Percentiles rank a stretch among this genome's conserved stretches.
These are phyloP conservation scores for Graptemys geographica DNA, from an alignment of 2,797 vertebrate species.

Conservation along the genomic window DNA sequence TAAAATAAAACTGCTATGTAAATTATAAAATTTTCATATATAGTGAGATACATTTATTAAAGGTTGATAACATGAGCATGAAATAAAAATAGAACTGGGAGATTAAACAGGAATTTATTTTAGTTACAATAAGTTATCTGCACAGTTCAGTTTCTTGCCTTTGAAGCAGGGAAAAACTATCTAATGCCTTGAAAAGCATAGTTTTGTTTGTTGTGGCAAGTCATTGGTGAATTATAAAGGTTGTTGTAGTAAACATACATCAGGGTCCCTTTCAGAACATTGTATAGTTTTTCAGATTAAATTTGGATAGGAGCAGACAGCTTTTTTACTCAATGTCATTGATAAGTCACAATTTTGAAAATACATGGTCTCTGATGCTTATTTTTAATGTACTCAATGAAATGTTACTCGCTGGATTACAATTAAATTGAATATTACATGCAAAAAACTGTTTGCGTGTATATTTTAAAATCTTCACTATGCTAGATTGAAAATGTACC, in stretches of 20 bases:
- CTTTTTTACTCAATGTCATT: background rate
- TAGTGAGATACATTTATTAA: background rate
- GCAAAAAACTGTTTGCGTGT: background rate
- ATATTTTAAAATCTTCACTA: background rate
- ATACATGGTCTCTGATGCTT: background rate
- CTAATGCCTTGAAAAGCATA: background rate
- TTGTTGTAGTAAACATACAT: constrained; percentile 1
- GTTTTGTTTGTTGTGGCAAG: background rate
- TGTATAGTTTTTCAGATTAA: background rate
- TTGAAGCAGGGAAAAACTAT: background rate
- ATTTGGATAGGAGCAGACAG: background rate
- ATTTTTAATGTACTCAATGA: background rate
- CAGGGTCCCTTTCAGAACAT: background rate
- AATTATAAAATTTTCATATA: background rate
- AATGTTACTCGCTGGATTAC: background rate
- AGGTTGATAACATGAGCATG: background rate
- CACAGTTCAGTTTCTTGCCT: background rate
- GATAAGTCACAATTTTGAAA: background rate
- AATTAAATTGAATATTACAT: background rate
- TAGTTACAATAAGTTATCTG: background rate
- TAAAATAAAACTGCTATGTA: background rate
- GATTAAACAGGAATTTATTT: background rate
- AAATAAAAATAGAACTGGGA: background rate
- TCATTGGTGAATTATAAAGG: background rate
- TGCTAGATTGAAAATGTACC: background rate